Percentiles rank a stretch among this genome's conserved stretches.
phyloP scores from a whole-genome alignment of 2,113 vertebrate species.

The Pao palembangensis region DNA sequence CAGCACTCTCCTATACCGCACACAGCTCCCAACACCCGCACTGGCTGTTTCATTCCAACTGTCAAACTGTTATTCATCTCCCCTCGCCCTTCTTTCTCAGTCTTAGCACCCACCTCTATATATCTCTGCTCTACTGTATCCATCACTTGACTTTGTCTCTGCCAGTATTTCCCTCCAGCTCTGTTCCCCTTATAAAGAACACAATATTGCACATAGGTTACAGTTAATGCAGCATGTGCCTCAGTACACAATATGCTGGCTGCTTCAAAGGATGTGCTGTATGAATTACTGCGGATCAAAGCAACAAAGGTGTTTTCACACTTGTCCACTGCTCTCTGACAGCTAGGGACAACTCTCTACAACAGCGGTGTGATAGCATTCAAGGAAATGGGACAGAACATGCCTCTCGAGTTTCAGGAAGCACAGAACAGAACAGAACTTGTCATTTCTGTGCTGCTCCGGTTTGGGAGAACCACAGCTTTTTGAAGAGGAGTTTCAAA shows the following conservation, averaged over 20 bases:
- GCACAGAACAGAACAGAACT: constrained; percentile 27
- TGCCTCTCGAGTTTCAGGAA: constrained; percentile 31
- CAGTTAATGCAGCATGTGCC: background rate
- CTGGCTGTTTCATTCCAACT: constrained; percentile 65
- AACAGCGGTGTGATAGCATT: constrained; percentile 48
- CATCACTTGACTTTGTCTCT: constrained; percentile 59
- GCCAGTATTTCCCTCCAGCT: constrained; percentile 20
- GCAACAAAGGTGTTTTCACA: constrained; percentile 43
- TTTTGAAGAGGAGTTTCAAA: constrained; percentile 44
- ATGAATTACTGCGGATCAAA: constrained; percentile 28
- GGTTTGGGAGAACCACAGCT: constrained; percentile 10
- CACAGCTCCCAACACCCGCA: constrained; percentile 59
- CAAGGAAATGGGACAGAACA: constrained; percentile 33
- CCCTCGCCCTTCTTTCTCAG: constrained; percentile 38
- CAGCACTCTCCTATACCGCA: constrained; percentile 49
- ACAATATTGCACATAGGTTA: constrained; percentile 8
- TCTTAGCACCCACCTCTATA: constrained; percentile 43
- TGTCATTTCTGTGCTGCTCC: constrained; percentile 34
- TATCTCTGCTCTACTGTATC: constrained; percentile 56
- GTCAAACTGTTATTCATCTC: constrained; percentile 70
- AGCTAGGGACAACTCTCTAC: constrained; percentile 47
- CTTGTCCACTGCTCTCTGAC: constrained; percentile 45
- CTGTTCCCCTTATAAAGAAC: constrained; percentile 37
- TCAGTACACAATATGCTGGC: constrained; percentile 7
- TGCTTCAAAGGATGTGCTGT: background rate